A percentile compares a stretch with the other conserved stretches of the same genome.
Conservation (phyloP, 1,140 invertebrate genomes). For the Prorops nasuta region DNA sequence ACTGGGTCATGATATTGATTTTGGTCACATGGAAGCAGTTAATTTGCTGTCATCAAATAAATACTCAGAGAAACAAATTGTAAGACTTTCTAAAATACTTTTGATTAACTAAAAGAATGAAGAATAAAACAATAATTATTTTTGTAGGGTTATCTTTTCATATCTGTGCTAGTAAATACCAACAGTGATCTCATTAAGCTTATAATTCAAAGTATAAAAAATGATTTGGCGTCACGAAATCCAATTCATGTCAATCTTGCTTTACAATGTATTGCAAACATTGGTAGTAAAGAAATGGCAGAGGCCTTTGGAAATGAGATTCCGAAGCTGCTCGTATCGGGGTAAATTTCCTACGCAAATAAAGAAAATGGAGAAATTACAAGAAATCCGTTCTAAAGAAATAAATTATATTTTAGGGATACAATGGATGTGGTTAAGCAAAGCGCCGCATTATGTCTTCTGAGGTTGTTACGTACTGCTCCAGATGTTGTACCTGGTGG, state of each 20-base stretch:
- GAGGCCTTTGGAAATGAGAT: slow-evolving; percentile 98
- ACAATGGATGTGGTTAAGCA: slow-evolving; percentile 99
- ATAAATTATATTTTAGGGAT: slow-evolving; percentile 69
- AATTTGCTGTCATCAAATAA: slow-evolving; percentile 99
- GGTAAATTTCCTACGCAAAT: slow-evolving; percentile 60
- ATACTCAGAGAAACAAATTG: slow-evolving; percentile 99
- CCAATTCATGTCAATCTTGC: slow-evolving; percentile 98
- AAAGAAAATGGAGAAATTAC: too few relatives aligned
- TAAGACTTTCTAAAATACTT: slow-evolving; percentile 58
- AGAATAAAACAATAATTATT: slow-evolving; percentile 3
- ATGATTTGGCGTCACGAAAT: slow-evolving; percentile 95
- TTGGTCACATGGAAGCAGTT: slow-evolving; percentile 99
- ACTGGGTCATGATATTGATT: slow-evolving; percentile 99
- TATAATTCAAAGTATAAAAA: slow-evolving; percentile 99
- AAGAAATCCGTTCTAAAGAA: slow-evolving; percentile 6
- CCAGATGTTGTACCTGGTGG: slow-evolving; percentile 94
- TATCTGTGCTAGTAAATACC: slow-evolving; percentile 98
- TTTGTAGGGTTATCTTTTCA: slow-evolving; percentile 95
- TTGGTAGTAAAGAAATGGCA: slow-evolving; percentile 99
- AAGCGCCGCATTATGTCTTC: slow-evolving; percentile 94
- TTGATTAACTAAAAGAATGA: background rate
- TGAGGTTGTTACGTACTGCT: slow-evolving; percentile 89
- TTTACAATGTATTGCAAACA: slow-evolving; percentile 99
- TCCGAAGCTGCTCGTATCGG: slow-evolving; percentile 95
- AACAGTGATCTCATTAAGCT: slow-evolving; percentile 99